Evolutionary conservation across 1,140 invertebrate genomes (phyloP).

Genomic region (Macrobrachium nipponense): DNA sequence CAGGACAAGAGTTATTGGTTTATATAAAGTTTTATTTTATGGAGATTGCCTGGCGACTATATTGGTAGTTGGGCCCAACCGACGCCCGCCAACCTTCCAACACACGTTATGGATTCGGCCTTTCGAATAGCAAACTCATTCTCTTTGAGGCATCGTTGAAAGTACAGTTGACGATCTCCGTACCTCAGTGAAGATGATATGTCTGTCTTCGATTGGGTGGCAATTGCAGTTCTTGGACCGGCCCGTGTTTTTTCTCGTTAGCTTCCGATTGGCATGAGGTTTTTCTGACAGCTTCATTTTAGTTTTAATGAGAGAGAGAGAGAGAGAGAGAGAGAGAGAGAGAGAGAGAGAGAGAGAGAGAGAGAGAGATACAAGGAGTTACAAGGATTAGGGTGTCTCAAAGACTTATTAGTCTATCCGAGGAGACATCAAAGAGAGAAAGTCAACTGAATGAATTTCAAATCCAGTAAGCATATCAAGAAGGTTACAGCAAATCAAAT

Average conservation of each 20-base stretch:
- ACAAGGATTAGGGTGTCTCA: too few species aligned
- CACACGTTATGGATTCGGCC: background rate
- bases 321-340: conserved; percentile 36
- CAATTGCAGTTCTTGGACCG: background rate
- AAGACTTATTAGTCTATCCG: too few species aligned
- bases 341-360: conserved; percentile 40
- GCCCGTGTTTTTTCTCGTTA: background rate
- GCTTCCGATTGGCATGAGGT: too few species aligned
- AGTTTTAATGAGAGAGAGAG: conserved; percentile 1
- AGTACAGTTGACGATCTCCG: background rate
- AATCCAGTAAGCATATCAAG: background rate
- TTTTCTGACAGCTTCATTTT: too few species aligned
- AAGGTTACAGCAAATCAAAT: too few species aligned
- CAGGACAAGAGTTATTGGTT: conserved; percentile 47
- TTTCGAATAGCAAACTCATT: background rate
- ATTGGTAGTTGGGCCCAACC: conserved; percentile 3
- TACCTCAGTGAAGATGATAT: background rate
- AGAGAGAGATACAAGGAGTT: background rate
- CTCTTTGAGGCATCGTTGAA: background rate
- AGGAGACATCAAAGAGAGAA: too few species aligned
- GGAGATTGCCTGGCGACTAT: conserved; percentile 35
- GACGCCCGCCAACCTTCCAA: background rate
- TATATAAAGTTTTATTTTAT: conserved; percentile 49
- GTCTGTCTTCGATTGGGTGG: background rate
- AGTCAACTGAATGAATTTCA: background rate